Percentiles rank a stretch among this genome's conserved stretches.
Evolutionary conservation across 2,113 vertebrate species (phyloP).

Genomic region (Melanerpes formicivorus): DNA sequence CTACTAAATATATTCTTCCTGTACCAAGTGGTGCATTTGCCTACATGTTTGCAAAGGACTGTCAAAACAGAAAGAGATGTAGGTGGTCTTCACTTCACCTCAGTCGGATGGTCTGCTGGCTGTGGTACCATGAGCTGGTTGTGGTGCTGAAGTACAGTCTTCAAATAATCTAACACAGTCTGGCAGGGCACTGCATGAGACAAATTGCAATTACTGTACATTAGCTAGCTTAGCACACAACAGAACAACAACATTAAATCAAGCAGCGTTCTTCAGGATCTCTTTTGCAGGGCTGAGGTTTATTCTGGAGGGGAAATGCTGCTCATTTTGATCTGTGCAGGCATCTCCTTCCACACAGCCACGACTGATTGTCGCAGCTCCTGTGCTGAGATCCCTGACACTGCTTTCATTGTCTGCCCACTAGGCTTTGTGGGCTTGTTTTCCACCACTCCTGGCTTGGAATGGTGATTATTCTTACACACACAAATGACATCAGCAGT

Average conservation of each 20-base stretch:
- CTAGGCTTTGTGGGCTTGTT: conserved; percentile 14
- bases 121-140: conserved; percentile 90
- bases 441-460: neutral
- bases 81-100: conserved; percentile 77
- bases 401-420: conserved; percentile 32
- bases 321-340: conserved; percentile 44
- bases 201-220: conserved; percentile 16
- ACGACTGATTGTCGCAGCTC: neutral
- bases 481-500: conserved; percentile 48
- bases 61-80: neutral
- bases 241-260: conserved; percentile 3
- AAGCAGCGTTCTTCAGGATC: conserved; percentile 31
- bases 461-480: conserved; percentile 27
- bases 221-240: neutral
- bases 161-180: conserved; percentile 95
- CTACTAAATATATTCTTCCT: neutral
- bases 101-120: conserved; percentile 88
- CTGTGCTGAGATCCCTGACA: neutral
- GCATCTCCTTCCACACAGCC: conserved; percentile 49
- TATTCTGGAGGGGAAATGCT: conserved; percentile 48
- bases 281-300: neutral
- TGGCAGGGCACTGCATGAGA: conserved; percentile 91
- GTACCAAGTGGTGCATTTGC: neutral
- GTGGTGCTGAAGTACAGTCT: conserved; percentile 93
- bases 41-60: neutral